A percentile compares a stretch with the other conserved stretches of the same genome.
These are phyloP conservation scores for Phodopus roborovskii DNA, from an alignment of 2,113 vertebrate species.

Conservation along the genomic window DNA sequence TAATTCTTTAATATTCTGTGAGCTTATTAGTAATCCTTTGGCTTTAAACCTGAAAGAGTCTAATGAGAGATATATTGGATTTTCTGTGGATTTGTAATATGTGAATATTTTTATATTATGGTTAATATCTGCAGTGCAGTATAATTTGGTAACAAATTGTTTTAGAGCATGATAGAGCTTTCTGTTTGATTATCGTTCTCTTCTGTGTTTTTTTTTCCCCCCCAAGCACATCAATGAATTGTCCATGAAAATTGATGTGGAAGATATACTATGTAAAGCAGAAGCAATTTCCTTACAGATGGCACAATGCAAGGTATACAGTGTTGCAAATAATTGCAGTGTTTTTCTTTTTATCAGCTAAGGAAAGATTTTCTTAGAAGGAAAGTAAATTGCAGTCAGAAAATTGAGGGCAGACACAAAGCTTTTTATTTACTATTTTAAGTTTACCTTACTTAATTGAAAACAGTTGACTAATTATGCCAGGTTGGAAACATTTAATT, in stretches of 20 bases:
- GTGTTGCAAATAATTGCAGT: conserved; percentile 33
- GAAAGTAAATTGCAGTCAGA: conserved; percentile 59
- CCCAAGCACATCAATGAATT: conserved; percentile 97
- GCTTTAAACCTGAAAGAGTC: conserved; percentile 57
- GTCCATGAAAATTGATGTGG: conserved; percentile 97
- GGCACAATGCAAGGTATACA: conserved; percentile 93
- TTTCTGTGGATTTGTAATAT: conserved; percentile 57
- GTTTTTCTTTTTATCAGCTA: conserved; percentile 48
- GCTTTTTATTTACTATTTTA: conserved; percentile 49
- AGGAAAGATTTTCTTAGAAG: conserved; percentile 49
- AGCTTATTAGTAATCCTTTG: conserved; percentile 60
- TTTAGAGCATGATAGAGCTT: conserved; percentile 51
- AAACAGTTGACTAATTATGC: conserved; percentile 60
- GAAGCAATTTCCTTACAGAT: conserved; percentile 96
- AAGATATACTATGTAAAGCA: conserved; percentile 94
- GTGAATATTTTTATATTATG: conserved; percentile 55
- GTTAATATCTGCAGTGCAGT: conserved; percentile 54
- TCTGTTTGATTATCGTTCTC: conserved; percentile 60
- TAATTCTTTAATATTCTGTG: conserved; percentile 59
- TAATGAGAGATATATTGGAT: conserved; percentile 49
- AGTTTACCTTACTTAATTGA: conserved; percentile 58
- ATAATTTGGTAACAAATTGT: conserved; percentile 60
- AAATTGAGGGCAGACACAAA: conserved; percentile 32
- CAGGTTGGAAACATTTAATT: conserved; percentile 49
- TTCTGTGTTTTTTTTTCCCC: conserved; percentile 78